Base-by-base conservation (phyloP, 2,113 vertebrate species). In the Vireo altiloquus region DNA sequence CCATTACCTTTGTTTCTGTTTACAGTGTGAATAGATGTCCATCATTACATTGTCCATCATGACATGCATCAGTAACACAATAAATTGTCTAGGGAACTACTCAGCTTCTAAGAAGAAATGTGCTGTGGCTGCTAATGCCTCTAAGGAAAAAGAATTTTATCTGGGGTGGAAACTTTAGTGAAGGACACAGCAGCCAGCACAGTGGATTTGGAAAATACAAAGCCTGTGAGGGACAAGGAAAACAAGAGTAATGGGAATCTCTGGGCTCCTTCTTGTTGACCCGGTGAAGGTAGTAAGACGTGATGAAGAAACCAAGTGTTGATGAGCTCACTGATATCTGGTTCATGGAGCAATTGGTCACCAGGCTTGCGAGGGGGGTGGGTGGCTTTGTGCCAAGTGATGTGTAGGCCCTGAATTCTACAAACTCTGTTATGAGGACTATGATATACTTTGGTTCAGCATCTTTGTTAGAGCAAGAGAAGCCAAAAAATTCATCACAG, bases 31-130 rank as follows among this genome's bases (percentile, higher is more conserved):
- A 94, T 87, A 64, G 69, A 52, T 60, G 81, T 91, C 82, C 40
- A 6, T 94, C 91, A 84, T 49, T 87, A 60, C 60, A 71, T 90
- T 93, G 68, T 94, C 13, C 22, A 31, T 70, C 60, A 37, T 75
- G 82, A 60, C 50, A 30, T 40, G 79, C 71, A 72, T 90, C 82
- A 82, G 59, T 83, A 83, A 56, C 80, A 80, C 50, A 70, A 69
- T 81, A 70, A 72, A 81, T 87, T 88, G 74, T 87, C 92, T 63
- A 56, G 54, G 69, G 42, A 60, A 31, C 56, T 54, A 63, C 63
- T 75, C 74, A 90, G 71, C 50, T 94, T 57, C 71, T 82, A 54
- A 93, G 68, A 79, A 78, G 82, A 83, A 90, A 77, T 83, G 80
- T 89, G 52, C 72, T 75, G 39, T 63, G 60, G 42, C 71, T 95